Evolutionary conservation across 2,888 invertebrate species (phyloP), one percentile per base, ranked within the genome.

Genomic region (Dicyrtoma fusca): DNA sequence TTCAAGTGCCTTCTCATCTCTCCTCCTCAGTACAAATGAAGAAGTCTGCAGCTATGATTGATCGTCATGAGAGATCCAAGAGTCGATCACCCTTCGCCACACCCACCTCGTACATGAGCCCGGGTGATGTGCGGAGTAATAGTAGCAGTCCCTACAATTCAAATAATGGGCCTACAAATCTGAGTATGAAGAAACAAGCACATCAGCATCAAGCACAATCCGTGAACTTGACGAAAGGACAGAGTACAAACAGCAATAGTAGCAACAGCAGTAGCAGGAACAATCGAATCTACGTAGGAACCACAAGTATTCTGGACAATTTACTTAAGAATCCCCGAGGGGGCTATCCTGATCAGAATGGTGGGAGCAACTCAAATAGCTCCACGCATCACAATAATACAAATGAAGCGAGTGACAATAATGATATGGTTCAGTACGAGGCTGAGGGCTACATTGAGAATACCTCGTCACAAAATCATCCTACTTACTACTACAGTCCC

Each of bases 251-350:
- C 75, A 26, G 34, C 34, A 34, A 8, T 34, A 34, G 34, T 8
- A 74, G 76, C 17, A 76, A 73, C 71, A 76, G 34, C 34, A 34
- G 34, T 34, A 34, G 34, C 34, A 74, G 76, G 19, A 76, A 73
- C 71, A 76, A 74, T 72, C 72, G 78, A 65, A 71, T 77, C 68
- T 79, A 77, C 62, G 75, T 79, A 51, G 79, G 78, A 72, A 76
- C 79, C 25, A 80, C 80, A 34, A 79, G 79, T 74, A 80, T 80
- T 78, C 75, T 80, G 76, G 80, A 80, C 74, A 80, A 80, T 76
- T 76, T 79, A 75, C 77, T 80, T 73, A 79, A 79, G 72, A 79
- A 80, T 65, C 78, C 78, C 49, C 73, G 77, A 70, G 77, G 75
- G 34, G 76, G 75, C 59, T 57, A 57, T 23, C 68, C 55, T 25